These are phyloP conservation scores for Pollimyrus isidori DNA, from an alignment of 2,113 vertebrate species.

Conservation along the genomic window DNA sequence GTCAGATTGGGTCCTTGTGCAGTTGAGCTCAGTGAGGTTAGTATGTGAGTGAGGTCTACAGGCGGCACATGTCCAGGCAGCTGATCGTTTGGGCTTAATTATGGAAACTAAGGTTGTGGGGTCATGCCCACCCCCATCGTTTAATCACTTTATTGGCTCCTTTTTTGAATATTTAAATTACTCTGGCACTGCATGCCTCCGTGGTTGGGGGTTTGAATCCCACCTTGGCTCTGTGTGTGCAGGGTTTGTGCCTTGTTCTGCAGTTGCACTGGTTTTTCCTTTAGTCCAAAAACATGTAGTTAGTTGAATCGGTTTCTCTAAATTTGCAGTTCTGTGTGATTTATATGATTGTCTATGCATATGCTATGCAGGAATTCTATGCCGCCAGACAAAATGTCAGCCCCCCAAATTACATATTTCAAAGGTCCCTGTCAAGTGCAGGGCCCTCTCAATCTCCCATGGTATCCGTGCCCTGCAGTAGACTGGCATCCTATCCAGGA, in stretches of 20 bases:
- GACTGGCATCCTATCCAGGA: not conserved
- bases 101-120: not conserved
- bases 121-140: not conserved
- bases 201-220: not conserved
- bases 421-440: not conserved
- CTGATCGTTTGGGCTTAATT: not conserved
- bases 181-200: not conserved
- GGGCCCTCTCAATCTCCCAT: not conserved
- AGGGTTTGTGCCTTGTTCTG: not conserved
- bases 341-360: not conserved
- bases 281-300: not conserved
- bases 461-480: not conserved
- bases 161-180: not conserved
- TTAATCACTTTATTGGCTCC: not conserved
- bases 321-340: not conserved
- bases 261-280: not conserved
- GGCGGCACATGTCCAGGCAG: not conserved
- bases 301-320: not conserved
- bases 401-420: not conserved
- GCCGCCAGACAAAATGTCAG: not conserved
- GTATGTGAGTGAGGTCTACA: not conserved
- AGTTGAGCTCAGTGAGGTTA: not conserved
- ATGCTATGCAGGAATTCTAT: not conserved
- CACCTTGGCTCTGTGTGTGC: not conserved
- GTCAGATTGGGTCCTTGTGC: not conserved